Evolutionary conservation across 2,113 vertebrate genomes (phyloP), one percentile per base, ranked within the genome.

Genomic region (Menura novaehollandiae): DNA sequence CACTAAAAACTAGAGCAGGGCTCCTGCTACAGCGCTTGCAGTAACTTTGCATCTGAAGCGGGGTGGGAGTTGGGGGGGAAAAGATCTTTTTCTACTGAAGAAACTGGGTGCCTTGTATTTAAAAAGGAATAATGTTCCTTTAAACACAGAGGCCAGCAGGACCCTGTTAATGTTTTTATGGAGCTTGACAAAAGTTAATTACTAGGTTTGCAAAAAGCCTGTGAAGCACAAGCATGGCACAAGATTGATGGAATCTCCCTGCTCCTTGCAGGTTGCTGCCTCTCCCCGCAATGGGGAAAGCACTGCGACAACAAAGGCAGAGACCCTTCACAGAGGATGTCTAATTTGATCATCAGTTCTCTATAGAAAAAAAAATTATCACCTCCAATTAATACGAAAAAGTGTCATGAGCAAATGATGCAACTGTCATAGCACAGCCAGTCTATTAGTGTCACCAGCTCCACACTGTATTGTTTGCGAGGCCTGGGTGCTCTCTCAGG

Each of bases 161-260:
- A 94, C 88, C 76, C 92, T 88, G 83, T 96, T 97, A 96, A 97
- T 96, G 73, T 96, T 97, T 97, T 96, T 97, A 97, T 64, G 80
- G 94, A 97, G 89, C 96, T 92, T 96, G 94, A 96, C 91, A 95
- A 97, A 97, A 97, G 91, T 97, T 97, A 97, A 98, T 98, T 97
- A 91, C 94, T 77, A 92, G 85, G 67, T 96, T 97, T 97, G 93
- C 95, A 97, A 93, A 96, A 95, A 88, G 49, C 79, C 83, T 7
- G 12, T 74, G 82, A 94, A 95, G 72, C 81, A 52, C 46, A 6
- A 82, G 88, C 55, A 33, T 9, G 35, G 89, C 9, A 52, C 41
- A 88, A 88, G 94, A 95, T 86, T 94, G 90, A 97, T 94, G 93
- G 78, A 92, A 90, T 88, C 88, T 85, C 83, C 51, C 49, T 32